Percentiles rank a stretch among this genome's conserved stretches.
Conservation (phyloP, 2,797 vertebrate genomes). For the Darevskia nairensis region DNA sequence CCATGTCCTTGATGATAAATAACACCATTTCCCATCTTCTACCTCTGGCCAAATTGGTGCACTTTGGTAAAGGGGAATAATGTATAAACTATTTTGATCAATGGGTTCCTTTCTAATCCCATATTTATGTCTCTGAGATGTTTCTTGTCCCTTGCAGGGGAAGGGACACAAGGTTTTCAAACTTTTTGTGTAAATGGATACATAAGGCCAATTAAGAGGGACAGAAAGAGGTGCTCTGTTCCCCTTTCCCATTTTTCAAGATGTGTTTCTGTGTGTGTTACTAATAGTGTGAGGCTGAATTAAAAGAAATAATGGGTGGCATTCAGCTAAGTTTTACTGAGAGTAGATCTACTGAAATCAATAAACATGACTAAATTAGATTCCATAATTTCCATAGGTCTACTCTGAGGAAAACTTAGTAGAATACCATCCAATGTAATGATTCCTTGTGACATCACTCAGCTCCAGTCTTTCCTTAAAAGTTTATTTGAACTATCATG, state of each 20-base stretch:
- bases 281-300: too few relatives aligned
- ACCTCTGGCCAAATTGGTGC: background rate
- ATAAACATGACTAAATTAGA: too few relatives aligned
- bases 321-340: too few relatives aligned
- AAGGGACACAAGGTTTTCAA: background rate
- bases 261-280: background rate
- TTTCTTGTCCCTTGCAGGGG: background rate
- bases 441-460: too few relatives aligned
- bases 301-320: too few relatives aligned
- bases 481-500: background rate
- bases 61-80: background rate
- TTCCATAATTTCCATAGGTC: too few relatives aligned
- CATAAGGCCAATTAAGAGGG: background rate
- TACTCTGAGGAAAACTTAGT: too few relatives aligned
- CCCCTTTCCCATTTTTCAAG: background rate
- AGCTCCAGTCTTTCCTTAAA: background rate
- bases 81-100: background rate
- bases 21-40: too few relatives aligned
- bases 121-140: background rate
- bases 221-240: background rate
- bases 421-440: too few relatives aligned
- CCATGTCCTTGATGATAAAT: too few relatives aligned
- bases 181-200: background rate
- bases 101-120: background rate
- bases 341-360: too few relatives aligned